These are phyloP conservation scores for Anarsia innoxiella DNA, from an alignment of 2,888 invertebrate species.

Conservation along the genomic window DNA sequence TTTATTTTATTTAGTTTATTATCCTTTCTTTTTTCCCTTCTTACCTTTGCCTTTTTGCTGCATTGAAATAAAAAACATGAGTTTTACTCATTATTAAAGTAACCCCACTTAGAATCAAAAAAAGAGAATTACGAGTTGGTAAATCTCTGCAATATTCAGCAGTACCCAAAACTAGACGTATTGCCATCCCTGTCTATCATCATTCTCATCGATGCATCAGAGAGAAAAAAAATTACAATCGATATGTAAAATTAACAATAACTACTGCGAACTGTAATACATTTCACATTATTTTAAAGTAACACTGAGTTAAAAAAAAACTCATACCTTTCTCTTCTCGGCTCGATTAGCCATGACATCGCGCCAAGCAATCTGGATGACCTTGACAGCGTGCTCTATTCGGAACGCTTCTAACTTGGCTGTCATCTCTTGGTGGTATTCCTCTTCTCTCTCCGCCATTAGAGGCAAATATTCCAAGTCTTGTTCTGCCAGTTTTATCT, in stretches of 20 bases:
- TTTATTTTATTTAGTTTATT: too few relatives aligned
- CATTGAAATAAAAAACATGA: constrained; percentile 29
- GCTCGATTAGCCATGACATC: constrained; percentile 50
- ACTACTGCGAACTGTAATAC: too few relatives aligned
- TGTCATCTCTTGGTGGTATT: constrained; percentile 70
- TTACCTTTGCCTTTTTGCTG: constrained; percentile 61
- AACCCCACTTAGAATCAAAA: too few relatives aligned
- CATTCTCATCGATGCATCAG: not conserved
- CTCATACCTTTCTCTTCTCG: constrained; percentile 56
- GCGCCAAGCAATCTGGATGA: constrained; percentile 59
- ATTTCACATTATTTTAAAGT: too few relatives aligned
- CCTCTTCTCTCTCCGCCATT: constrained; percentile 74
- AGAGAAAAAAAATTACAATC: too few relatives aligned
- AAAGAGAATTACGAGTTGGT: too few relatives aligned
- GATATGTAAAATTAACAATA: too few relatives aligned
- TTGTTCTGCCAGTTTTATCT: constrained; percentile 46
- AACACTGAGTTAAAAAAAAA: not conserved
- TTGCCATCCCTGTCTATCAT: too few relatives aligned
- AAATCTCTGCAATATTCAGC: too few relatives aligned
- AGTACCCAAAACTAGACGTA: too few relatives aligned
- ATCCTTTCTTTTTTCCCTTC: constrained; percentile 64
- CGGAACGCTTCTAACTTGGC: constrained; percentile 65
- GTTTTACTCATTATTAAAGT: too few relatives aligned
- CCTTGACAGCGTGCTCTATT: constrained; percentile 55
- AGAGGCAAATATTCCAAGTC: constrained; percentile 68